A percentile compares a stretch with the other conserved stretches of the same genome.
Conservation (phyloP, 2,888 invertebrate species). For the Aplocera efformata region DNA sequence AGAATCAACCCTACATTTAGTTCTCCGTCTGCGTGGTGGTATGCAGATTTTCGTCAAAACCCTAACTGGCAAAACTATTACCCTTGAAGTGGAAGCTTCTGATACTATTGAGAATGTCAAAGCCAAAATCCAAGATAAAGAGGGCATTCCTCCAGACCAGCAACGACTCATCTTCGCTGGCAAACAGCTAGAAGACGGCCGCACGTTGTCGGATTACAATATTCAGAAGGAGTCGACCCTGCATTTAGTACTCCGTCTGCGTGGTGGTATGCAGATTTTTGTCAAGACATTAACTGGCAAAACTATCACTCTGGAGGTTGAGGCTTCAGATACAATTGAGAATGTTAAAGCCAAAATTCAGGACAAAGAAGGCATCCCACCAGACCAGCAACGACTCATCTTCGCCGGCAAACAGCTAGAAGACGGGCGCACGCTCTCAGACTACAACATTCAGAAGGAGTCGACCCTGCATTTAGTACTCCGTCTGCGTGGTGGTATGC, state of each 20-base stretch:
- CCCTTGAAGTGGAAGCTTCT: conserved; percentile 25
- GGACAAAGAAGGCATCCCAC: conserved; percentile 29
- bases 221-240: conserved; percentile 30
- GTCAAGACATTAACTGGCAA: conserved; percentile 29
- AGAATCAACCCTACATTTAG: conserved; percentile 27
- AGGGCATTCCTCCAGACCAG: conserved; percentile 30
- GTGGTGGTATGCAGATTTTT: conserved; percentile 31
- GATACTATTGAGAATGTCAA: conserved; percentile 30
- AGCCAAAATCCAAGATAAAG: conserved; percentile 29
- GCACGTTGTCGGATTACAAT: conserved; percentile 27
- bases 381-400: conserved; percentile 28
- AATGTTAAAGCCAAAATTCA: conserved; percentile 30
- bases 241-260: conserved; percentile 26
- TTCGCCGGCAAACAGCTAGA: conserved; percentile 30
- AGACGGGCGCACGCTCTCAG: conserved; percentile 27
- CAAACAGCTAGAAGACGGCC: conserved; percentile 28
- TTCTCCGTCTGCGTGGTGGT: conserved; percentile 29
- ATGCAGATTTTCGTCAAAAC: conserved; percentile 32
- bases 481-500: conserved; percentile 30
- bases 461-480: conserved; percentile 26
- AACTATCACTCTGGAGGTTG: conserved; percentile 26
- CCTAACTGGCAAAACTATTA: conserved; percentile 27
- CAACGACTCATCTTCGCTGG: conserved; percentile 28
- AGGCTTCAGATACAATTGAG: conserved; percentile 27
- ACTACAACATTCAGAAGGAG: conserved; percentile 30